Percentiles rank a stretch among this genome's conserved stretches.
phyloP scores from a whole-genome alignment of 2,113 vertebrate species.

The Chloropsis hardwickii region DNA sequence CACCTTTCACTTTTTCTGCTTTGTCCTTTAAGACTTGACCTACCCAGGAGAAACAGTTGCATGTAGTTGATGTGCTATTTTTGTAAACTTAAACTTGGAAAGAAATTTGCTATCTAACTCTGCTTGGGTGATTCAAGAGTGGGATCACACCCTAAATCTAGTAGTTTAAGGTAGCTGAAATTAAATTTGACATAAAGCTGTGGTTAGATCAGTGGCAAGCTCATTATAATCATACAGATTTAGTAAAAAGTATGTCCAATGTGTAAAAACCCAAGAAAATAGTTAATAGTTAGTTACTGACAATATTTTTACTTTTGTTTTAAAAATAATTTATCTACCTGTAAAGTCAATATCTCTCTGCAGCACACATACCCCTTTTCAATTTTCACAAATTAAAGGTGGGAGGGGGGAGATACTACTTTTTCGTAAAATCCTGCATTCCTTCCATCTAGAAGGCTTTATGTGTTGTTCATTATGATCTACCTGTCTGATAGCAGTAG shows the following conservation, averaged over 20 bases:
- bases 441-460: background rate
- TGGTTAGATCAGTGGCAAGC: background rate
- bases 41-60: background rate
- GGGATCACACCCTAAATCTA: background rate
- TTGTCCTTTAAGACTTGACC: background rate
- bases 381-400: background rate
- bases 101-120: background rate
- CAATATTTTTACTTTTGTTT: background rate
- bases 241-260: background rate
- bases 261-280: background rate
- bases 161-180: background rate
- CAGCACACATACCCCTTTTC: background rate
- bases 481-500: background rate
- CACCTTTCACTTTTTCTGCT: background rate
- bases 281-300: background rate
- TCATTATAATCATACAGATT: background rate
- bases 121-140: background rate
- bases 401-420: background rate
- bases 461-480: background rate
- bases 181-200: background rate
- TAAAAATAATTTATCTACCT: background rate
- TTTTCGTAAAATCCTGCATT: background rate
- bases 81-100: background rate
- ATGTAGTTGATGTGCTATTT: background rate
- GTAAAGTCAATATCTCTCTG: fast-evolving